A percentile compares a stretch with the other conserved stretches of the same genome.
These are phyloP conservation scores for Vanessa tameamea DNA, from an alignment of 1,140 invertebrate genomes.

Conservation along the genomic window DNA sequence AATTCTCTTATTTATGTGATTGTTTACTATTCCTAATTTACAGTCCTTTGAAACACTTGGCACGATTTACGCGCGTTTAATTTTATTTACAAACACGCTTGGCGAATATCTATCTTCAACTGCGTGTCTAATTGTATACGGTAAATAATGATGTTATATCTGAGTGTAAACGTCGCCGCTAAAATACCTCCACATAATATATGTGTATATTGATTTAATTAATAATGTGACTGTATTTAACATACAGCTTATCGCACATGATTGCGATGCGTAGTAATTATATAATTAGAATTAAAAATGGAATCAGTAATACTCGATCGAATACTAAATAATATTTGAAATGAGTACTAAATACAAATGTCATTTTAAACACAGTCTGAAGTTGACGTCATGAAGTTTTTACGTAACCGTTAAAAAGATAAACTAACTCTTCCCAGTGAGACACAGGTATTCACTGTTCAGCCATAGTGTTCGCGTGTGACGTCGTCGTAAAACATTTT, in stretches of 20 bases:
- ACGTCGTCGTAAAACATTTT: conserved; percentile 66
- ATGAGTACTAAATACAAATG: background rate
- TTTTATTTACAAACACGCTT: background rate
- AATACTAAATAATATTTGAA: background rate
- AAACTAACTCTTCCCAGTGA: conserved; percentile 6
- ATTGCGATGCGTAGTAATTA: background rate
- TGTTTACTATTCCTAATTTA: conserved; percentile 10
- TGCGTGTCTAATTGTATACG: background rate
- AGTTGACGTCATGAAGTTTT: background rate
- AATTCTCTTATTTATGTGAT: background rate
- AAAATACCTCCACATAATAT: background rate
- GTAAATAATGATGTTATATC: background rate
- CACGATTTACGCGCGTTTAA: background rate
- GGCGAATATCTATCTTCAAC: conserved; percentile 7
- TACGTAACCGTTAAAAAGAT: conserved; percentile 17
- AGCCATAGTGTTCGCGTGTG: conserved; percentile 62
- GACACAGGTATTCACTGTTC: conserved; percentile 35
- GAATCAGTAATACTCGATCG: background rate
- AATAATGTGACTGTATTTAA: background rate
- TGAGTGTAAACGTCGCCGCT: background rate
- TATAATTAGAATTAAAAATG: background rate
- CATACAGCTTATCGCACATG: background rate
- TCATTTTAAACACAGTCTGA: background rate
- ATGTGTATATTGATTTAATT: too few species aligned
- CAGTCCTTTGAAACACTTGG: background rate